Percentiles rank a stretch among this genome's conserved stretches.
Evolutionary conservation across 2,888 invertebrate genomes (phyloP).

Genomic region (Thymelicus acteon): DNA sequence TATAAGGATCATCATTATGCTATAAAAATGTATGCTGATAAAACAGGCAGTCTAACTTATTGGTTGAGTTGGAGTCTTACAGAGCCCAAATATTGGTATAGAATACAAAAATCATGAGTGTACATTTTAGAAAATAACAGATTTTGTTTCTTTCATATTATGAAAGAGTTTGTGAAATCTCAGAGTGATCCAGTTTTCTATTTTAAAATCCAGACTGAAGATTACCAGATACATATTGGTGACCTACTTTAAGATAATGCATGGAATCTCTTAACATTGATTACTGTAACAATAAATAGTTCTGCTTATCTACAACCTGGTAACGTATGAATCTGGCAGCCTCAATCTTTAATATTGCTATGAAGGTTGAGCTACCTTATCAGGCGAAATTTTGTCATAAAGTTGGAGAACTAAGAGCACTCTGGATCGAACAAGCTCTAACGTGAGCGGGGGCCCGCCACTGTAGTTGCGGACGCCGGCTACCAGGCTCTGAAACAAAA

Average conservation of each 20-base stretch:
- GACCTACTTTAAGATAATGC: neutral
- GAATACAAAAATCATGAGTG: too few relatives aligned
- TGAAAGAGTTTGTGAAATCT: constrained; percentile 33
- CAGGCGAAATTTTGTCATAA: constrained; percentile 98
- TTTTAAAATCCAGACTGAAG: constrained; percentile 19
- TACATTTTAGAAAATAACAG: neutral
- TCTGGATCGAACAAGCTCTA: constrained; percentile 94
- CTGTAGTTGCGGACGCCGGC: constrained; percentile 90
- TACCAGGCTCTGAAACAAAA: constrained; percentile 87
- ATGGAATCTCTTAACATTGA: neutral
- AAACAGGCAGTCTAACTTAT: too few relatives aligned
- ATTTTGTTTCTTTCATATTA: neutral
- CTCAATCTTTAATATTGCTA: constrained; percentile 23
- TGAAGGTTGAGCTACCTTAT: constrained; percentile 89
- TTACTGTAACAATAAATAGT: neutral
- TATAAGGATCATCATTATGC: too few relatives aligned
- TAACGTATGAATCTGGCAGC: constrained; percentile 22
- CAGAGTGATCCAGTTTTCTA: constrained; percentile 34
- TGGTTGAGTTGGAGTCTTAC: too few relatives aligned
- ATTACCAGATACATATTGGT: constrained; percentile 26
- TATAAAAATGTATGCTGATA: too few relatives aligned
- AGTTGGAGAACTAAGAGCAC: constrained; percentile 97
- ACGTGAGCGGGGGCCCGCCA: constrained; percentile 89
- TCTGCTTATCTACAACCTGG: neutral
- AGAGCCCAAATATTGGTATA: too few relatives aligned